phyloP scores from a whole-genome alignment of 2,113 vertebrate genomes.

The Oreotrochilus melanogaster region DNA sequence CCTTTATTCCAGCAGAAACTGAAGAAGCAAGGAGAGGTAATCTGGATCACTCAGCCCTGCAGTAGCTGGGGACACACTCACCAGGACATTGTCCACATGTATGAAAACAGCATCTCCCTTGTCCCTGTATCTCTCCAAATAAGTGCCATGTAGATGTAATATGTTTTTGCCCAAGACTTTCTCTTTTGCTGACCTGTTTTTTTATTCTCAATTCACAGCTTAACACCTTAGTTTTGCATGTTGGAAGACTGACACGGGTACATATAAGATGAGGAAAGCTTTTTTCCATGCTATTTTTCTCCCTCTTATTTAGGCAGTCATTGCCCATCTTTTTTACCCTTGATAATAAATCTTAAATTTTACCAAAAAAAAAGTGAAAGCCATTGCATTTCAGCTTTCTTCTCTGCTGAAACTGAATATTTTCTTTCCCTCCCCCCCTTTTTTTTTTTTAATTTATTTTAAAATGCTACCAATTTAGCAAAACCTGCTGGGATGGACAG shows the following conservation, averaged over 20 bases:
- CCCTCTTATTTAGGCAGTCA: not conserved
- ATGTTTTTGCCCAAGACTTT: not conserved
- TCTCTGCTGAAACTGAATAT: not conserved
- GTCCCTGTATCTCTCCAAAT: not conserved
- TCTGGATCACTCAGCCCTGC: not conserved
- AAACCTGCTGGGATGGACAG: slow-evolving; percentile 42
- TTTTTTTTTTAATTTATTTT: not conserved
- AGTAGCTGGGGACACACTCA: not conserved
- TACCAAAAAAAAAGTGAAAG: not conserved
- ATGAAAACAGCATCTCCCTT: not conserved
- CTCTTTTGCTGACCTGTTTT: not conserved
- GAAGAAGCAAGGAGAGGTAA: not conserved
- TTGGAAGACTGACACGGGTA: not conserved
- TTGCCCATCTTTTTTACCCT: not conserved
- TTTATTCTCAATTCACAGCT: not conserved
- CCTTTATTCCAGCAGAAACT: not conserved
- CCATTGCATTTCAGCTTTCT: slow-evolving; percentile 19
- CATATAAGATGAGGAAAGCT: not conserved
- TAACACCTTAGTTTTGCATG: not conserved
- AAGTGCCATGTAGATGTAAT: not conserved
- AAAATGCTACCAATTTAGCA: not conserved
- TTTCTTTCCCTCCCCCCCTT: not conserved
- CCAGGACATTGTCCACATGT: not conserved
- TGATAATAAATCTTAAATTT: not conserved
- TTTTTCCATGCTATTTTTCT: not conserved